Conservation (phyloP, 2,797 vertebrate species). For the Sebastes matsubarae region DNA sequence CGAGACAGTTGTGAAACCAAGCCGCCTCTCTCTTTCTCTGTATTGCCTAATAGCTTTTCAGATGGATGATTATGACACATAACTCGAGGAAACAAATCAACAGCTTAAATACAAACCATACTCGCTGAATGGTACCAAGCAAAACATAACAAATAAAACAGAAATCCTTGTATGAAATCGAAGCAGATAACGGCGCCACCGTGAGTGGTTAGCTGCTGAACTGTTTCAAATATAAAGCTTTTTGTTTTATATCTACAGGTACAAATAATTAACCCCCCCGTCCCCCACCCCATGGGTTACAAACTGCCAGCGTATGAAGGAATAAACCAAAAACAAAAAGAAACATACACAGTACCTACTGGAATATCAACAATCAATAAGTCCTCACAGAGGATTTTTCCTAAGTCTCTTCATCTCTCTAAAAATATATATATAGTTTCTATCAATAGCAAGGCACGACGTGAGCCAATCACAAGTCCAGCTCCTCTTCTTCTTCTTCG, state of each 20-base stretch:
- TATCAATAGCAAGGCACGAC: conserved; percentile 84
- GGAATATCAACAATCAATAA: conserved; percentile 94
- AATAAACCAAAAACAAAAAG: conserved; percentile 65
- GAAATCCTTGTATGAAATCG: background rate
- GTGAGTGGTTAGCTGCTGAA: conserved; percentile 47
- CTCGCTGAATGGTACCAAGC: conserved; percentile 17
- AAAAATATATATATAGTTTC: conserved; percentile 87
- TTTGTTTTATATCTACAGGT: conserved; percentile 54
- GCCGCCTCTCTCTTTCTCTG: conserved; percentile 14
- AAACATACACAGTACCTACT: conserved; percentile 98
- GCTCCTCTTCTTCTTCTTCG: conserved; percentile 38
- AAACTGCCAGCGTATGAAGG: conserved; percentile 82
- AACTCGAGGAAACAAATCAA: conserved; percentile 2
- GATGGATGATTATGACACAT: conserved; percentile 31
- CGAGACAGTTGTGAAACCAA: conserved; percentile 33
- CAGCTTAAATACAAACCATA: conserved; percentile 49
- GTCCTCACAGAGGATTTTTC: conserved; percentile 97
- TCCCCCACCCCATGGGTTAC: conserved; percentile 36
- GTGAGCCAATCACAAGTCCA: conserved; percentile 80
- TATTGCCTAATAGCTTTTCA: conserved; percentile 31
- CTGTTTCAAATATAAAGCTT: conserved; percentile 66
- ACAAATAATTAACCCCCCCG: conserved; percentile 68
- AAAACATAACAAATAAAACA: background rate
- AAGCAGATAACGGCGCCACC: conserved; percentile 67
- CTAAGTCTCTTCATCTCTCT: conserved; percentile 80